A percentile compares a stretch with the other conserved stretches of the same genome.
These are phyloP conservation scores for Magallana gigas DNA, from an alignment of 1,140 invertebrate genomes.

Conservation along the genomic window DNA sequence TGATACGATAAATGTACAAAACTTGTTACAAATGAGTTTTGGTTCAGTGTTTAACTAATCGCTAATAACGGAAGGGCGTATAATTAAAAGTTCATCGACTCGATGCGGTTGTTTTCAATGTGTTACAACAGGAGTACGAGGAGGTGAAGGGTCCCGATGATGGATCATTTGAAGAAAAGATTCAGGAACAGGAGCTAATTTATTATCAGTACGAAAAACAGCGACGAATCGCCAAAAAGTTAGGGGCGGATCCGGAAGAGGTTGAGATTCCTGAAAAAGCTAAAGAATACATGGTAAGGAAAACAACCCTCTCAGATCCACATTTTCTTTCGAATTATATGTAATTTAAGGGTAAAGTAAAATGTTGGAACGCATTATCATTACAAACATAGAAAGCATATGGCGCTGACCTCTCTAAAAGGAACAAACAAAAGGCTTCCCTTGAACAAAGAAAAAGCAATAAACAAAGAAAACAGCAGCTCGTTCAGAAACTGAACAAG, in stretches of 20 bases:
- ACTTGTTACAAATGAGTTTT: too few relatives aligned
- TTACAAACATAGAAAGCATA: too few relatives aligned
- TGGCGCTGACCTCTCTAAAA: not conserved
- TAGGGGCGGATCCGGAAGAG: slow-evolving; percentile 40
- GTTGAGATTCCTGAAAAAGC: slow-evolving; percentile 31
- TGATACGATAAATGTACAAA: too few relatives aligned
- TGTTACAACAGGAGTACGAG: slow-evolving; percentile 1
- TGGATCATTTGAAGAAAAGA: slow-evolving; percentile 32
- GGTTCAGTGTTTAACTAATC: too few relatives aligned
- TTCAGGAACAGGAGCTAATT: slow-evolving; percentile 37
- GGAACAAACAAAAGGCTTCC: not conserved
- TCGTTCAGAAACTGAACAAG: not conserved
- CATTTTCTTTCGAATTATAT: too few relatives aligned
- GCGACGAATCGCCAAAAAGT: slow-evolving; percentile 4
- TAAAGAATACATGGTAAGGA: slow-evolving; percentile 28
- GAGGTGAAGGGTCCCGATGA: not conserved
- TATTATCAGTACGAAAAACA: slow-evolving; percentile 46
- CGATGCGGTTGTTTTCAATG: not conserved
- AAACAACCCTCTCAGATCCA: not conserved
- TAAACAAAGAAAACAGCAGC: not conserved
- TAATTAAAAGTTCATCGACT: too few relatives aligned
- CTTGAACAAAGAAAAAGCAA: not conserved
- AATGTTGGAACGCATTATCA: too few relatives aligned
- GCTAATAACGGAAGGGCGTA: too few relatives aligned
- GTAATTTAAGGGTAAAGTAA: too few relatives aligned